These are phyloP conservation scores for Ophraella communa DNA, from an alignment of 2,888 invertebrate genomes.

Conservation along the genomic window DNA sequence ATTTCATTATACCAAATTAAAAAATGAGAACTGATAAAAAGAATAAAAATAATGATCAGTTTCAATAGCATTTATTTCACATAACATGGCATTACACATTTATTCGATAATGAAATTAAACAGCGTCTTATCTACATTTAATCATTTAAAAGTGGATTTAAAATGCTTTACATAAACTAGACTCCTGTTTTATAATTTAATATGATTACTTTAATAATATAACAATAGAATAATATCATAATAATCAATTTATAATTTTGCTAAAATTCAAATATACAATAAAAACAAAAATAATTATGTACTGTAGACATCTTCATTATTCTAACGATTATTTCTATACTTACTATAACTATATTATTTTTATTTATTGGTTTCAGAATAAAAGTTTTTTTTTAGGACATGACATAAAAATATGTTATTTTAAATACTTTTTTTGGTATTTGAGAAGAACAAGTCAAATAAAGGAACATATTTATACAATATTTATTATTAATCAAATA, in stretches of 20 bases:
- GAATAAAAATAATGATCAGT: background rate
- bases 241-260: background rate
- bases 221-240: background rate
- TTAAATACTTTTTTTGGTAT: too few species aligned
- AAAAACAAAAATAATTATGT: background rate
- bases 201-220: background rate
- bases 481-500: too few species aligned
- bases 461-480: too few species aligned
- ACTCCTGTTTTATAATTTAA: slow-evolving; percentile 1
- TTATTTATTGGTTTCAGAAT: background rate
- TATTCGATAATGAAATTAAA: slow-evolving; percentile 17
- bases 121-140: background rate
- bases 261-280: slow-evolving; percentile 5
- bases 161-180: background rate
- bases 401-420: too few species aligned
- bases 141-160: background rate
- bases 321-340: background rate
- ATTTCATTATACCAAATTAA: too few species aligned
- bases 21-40: too few species aligned
- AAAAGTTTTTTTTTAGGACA: too few species aligned
- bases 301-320: background rate
- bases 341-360: background rate
- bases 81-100: slow-evolving; percentile 8
- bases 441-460: too few species aligned
- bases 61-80: background rate